Evolutionary conservation across 2,113 vertebrate species (phyloP), one percentile per base, ranked within the genome.

Genomic region (Myiozetetes cayanensis): DNA sequence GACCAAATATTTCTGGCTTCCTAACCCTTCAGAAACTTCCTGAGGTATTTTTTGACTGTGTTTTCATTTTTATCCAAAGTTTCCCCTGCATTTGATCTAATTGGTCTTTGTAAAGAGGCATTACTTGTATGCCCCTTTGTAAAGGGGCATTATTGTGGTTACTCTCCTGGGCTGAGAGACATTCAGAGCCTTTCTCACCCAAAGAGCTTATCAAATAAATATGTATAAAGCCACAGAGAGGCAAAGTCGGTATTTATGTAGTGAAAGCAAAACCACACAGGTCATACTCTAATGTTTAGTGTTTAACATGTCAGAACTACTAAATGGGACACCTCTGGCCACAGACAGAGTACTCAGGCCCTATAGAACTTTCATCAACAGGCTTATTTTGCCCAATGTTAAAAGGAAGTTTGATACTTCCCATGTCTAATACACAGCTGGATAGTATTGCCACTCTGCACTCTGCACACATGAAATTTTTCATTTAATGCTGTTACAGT

Each of bases 401-500:
- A 14, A 0, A 7, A 53, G 16, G 33, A 61, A 0, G 1, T 33
- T 87, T 73, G 35, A 47, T 20, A 71, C 17, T 73, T 70, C 19
- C 30, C 41, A 30, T 28, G 22, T 28, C 50, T 31, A 12, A 44
- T 5, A 55, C 9, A 2, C 11, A 39, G 21, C 39, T 23, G 23
- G 28, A 35, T 7, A 1, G 24, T 28, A 49, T 7, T 23, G 65
- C 17, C 46, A 9, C n/a, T 58, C n/a, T 49, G 46, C 37, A 37
- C 46, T 50, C 82, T 56, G 21, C 16, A 59, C 58, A 83, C 65
- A 65, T 37, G 30, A 16, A 39, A 8, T 16, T 66, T 89, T 85
- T 58, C 41, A 30, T 71, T 77, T 66, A 43, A 66, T 31, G 43
- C 85, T 28, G 24, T n/a, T 1, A 5, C 0, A 0, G 46, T 58